These are phyloP conservation scores for Archips crataeganus DNA, from an alignment of 2,888 invertebrate species.

Conservation along the genomic window DNA sequence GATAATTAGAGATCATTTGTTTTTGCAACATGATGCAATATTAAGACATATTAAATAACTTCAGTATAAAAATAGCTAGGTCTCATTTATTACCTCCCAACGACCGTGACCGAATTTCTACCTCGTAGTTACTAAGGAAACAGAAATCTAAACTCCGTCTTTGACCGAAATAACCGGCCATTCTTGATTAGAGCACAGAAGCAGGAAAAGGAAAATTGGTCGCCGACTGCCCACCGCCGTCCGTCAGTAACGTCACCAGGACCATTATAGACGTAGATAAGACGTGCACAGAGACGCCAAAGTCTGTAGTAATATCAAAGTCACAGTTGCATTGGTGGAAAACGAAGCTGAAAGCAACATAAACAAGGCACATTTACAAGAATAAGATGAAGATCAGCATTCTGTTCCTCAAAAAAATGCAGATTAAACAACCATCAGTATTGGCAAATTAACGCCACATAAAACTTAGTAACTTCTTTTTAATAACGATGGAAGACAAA, in stretches of 20 bases:
- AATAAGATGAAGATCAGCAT: not conserved
- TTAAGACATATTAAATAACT: no score
- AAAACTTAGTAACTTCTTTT: no score
- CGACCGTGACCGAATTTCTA: not conserved
- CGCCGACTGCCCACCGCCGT: constrained; percentile 3
- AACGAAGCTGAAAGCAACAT: not conserved
- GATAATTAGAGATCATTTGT: no score
- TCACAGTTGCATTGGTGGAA: not conserved
- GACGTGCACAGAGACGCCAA: constrained; percentile 4
- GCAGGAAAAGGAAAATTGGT: constrained; percentile 37
- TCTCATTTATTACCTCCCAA: no score
- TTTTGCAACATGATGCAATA: no score
- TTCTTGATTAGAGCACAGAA: constrained; percentile 27
- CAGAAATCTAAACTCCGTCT: constrained; percentile 1
- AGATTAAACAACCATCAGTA: not conserved
- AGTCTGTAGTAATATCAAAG: not conserved
- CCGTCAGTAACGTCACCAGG: not conserved
- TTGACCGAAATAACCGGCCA: constrained; percentile 17
- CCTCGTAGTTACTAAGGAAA: no score
- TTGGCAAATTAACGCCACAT: not conserved
- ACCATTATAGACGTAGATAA: constrained; percentile 27
- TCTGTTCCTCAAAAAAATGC: not conserved
- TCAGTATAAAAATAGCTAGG: no score
- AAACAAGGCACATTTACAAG: not conserved
- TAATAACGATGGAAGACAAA: not conserved